Evolutionary conservation across 2,797 vertebrate genomes (phyloP), one percentile per base, ranked within the genome.

Genomic region (Hydrocynus forskahlii): DNA sequence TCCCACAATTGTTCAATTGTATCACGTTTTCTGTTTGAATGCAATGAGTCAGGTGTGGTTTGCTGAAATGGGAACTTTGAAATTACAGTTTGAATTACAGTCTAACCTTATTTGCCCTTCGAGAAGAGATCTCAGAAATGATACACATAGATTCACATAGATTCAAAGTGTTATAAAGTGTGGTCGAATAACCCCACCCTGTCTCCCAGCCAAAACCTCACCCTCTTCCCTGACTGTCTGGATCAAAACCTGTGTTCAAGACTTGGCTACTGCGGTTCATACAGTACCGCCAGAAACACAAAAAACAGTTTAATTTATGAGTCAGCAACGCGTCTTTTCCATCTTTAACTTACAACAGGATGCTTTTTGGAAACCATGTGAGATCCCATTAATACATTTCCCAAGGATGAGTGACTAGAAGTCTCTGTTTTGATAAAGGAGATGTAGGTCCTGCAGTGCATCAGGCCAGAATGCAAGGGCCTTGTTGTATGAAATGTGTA

Each of bases 61-160:
- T 62, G 70, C 54, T 75, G 52, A 78, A 50, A 81, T 57, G 70
- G 80, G 69, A 78, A 78, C 50, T 78, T 50, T 19, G 8, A 69
- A 82, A 67, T 74, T 66, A 59, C 69, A 19, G 13, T 59, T 16
- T 35, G 55, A 63, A 77, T 74, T 74, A 29, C n/a, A 59, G 71
- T 40, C 54, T 59, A 74, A 74, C 71, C 38, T 45, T 76, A 35
- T 57, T 59, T 73, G 66, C 23, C 48, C 48, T 73, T 69, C 38
- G 59, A 77, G 64, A 35, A 54, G 19, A 60, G 67, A 69, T 64
- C 64, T 29, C 50, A 52, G 73, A 38, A 21, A 52, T 60, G 54
- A 50, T 70, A 40, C 23, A 19, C n/a, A 40, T 38, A 19, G 66
- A 45, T 62, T 19, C 54, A 62, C 23, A 35, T 23, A 69, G 40